Conservation (phyloP, 2,113 vertebrate species). For the Nannospalax galili region DNA sequence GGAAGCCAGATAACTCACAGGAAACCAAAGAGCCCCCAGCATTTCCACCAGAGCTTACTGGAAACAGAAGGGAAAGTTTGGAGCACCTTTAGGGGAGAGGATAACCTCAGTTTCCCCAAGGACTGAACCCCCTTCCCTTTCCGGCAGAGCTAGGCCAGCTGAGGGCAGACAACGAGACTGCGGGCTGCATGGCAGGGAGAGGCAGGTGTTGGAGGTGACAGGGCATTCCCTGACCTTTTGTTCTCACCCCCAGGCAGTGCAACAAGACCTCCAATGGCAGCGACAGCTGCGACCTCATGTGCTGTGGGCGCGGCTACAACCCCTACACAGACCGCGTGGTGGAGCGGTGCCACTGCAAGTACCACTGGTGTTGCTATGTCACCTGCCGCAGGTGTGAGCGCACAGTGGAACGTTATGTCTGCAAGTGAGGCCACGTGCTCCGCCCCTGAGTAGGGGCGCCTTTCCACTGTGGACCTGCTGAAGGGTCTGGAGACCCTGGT, state of each 20-base stretch:
- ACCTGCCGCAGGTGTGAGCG: constrained; percentile 98
- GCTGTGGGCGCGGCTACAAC: constrained; percentile 98
- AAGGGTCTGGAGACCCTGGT: neutral
- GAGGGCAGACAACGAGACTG: neutral
- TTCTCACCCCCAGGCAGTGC: constrained; percentile 90
- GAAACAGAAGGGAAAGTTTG: neutral
- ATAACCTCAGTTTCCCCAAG: neutral
- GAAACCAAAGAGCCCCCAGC: neutral
- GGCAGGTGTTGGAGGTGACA: neutral
- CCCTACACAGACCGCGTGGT: constrained; percentile 97
- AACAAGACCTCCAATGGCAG: constrained; percentile 98
- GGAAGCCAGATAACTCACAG: neutral
- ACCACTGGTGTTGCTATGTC: constrained; percentile 99
- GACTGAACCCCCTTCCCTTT: neutral
- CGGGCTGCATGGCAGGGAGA: neutral
- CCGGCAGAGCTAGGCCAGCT: neutral
- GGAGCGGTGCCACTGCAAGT: constrained; percentile 98
- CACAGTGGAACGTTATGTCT: constrained; percentile 96
- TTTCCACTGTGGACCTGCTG: neutral
- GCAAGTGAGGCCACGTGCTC: constrained; percentile 89
- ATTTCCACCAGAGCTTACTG: neutral
- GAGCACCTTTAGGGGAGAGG: neutral
- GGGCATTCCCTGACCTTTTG: neutral
- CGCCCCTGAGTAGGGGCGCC: neutral
- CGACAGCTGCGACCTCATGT: constrained; percentile 99